These are phyloP conservation scores for Phasia obesa DNA, from an alignment of 2,888 invertebrate species.

Conservation along the genomic window DNA sequence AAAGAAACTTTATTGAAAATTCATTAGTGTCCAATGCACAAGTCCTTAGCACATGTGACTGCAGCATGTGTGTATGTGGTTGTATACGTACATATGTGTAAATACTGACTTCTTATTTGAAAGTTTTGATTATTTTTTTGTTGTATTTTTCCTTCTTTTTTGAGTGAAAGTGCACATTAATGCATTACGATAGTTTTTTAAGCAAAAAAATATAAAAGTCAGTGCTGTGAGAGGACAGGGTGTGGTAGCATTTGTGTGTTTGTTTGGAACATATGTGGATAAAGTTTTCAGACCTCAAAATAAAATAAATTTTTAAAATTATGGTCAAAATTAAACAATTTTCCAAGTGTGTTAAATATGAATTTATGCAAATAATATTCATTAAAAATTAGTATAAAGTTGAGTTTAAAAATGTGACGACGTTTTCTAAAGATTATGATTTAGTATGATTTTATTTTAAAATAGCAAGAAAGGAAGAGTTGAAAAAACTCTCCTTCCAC, in stretches of 20 bases:
- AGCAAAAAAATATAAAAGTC: conserved; percentile 4
- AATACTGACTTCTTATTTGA: conserved; percentile 43
- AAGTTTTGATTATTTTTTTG: conserved; percentile 32
- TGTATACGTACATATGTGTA: conserved; percentile 19
- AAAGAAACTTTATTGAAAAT: conserved; percentile 77
- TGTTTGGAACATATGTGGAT: conserved; percentile 1
- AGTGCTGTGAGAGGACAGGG: not conserved
- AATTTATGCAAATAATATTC: too few relatives aligned
- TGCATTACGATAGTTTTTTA: conserved; percentile 37
- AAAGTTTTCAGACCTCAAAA: conserved; percentile 21
- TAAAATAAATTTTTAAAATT: conserved; percentile 9
- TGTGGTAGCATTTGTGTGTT: not conserved
- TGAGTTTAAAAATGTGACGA: not conserved
- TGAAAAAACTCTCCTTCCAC: too few relatives aligned
- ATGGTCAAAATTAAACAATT: not conserved
- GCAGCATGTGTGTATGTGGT: not conserved
- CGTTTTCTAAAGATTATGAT: too few relatives aligned
- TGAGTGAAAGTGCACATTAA: conserved; percentile 66
- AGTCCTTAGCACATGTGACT: conserved; percentile 43
- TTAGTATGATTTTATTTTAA: too few relatives aligned
- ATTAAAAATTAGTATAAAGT: not conserved
- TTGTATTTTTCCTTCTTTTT: conserved; percentile 39
- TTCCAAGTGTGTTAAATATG: not conserved
- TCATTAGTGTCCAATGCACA: conserved; percentile 77
- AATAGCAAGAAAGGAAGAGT: too few relatives aligned